Conservation (phyloP, 1,140 invertebrate species). For the Drosophila erecta region DNA sequence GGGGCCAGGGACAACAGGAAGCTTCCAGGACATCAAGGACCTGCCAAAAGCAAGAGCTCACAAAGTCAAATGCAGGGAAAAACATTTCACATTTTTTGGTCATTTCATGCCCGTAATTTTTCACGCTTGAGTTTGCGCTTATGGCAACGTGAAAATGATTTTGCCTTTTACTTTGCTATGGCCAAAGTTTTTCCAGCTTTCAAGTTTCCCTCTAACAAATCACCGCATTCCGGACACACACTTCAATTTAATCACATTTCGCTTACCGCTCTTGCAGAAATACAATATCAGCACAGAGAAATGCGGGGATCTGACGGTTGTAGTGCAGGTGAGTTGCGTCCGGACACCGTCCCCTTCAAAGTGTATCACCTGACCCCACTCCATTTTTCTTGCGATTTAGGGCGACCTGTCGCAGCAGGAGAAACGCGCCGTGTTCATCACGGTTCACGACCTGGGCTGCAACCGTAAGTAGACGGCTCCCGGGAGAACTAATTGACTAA, state of each 20-base stretch:
- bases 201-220: conserved; percentile 18
- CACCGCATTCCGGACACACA: conserved; percentile 15
- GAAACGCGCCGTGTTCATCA: conserved; percentile 92
- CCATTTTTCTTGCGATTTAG: conserved; percentile 84
- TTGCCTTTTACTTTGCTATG: conserved; percentile 43
- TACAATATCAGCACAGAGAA: conserved; percentile 89
- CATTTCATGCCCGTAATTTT: conserved; percentile 77
- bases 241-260: conserved; percentile 40
- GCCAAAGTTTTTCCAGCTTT: conserved; percentile 28
- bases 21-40: conserved; percentile 36
- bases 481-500: conserved; percentile 27
- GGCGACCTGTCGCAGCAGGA: conserved; percentile 91
- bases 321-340: conserved; percentile 87
- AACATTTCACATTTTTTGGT: conserved; percentile 67
- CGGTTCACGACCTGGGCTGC: conserved; percentile 95
- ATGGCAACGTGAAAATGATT: conserved; percentile 67
- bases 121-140: conserved; percentile 72
- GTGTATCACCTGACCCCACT: neutral
- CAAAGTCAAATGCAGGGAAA: conserved; percentile 30
- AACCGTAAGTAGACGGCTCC: conserved; percentile 90
- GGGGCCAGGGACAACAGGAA: neutral
- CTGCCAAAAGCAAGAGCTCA: conserved; percentile 37
- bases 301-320: conserved; percentile 88
- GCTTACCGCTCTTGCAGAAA: conserved; percentile 86
- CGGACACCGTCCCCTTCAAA: neutral